phyloP scores from a whole-genome alignment of 37 sponge, comb jelly and placozoan genomes.

The Ephydatia muelleri region DNA sequence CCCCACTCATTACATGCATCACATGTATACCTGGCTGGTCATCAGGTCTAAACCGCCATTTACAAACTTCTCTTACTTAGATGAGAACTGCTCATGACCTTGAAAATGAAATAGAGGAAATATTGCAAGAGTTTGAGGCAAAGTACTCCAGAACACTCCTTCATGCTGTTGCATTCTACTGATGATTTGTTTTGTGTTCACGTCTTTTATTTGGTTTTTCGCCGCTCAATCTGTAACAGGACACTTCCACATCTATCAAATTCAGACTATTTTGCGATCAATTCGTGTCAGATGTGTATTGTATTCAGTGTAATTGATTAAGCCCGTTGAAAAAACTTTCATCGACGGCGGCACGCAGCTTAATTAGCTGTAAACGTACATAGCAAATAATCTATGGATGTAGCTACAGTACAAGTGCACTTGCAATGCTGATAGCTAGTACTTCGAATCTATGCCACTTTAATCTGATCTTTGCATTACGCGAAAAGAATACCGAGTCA shows the following conservation, averaged over 20 bases:
- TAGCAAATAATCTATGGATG: no score
- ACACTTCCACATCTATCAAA: background rate
- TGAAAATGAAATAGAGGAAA: conserved; percentile 84
- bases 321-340: no score
- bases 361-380: no score
- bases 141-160: conserved; percentile 71
- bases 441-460: no score
- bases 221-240: no score
- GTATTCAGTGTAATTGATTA: no score
- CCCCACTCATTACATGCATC: background rate
- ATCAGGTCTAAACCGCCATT: background rate
- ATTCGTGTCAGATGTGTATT: background rate
- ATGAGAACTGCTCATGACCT: conserved; percentile 66
- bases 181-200: background rate
- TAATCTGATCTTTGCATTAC: no score
- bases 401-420: no score
- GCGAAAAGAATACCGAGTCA: no score
- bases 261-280: background rate
- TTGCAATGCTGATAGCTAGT: no score
- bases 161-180: conserved; percentile 86
- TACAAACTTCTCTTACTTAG: conserved; percentile 22
- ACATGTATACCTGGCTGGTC: no score
- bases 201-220: background rate
- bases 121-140: conserved; percentile 79
- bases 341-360: no score